Evolutionary conservation across 2,888 invertebrate genomes (phyloP), one percentile per base, ranked within the genome.

Genomic region (Calliopum simillimum): DNA sequence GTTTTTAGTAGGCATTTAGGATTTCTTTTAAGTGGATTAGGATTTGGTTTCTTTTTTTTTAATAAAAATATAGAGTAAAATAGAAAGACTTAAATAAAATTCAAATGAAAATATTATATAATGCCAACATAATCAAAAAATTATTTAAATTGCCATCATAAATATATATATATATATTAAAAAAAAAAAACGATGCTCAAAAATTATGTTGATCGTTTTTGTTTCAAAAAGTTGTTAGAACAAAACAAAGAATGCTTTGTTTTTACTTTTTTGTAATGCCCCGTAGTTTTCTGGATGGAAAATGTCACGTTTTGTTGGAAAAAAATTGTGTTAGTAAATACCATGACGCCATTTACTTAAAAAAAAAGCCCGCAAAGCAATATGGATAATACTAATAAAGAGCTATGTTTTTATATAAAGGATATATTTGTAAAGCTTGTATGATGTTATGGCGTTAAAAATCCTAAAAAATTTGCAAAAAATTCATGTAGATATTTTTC

Each of bases 171-270:
- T 8, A n/a, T 16, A n/a, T n/a, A n/a, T n/a, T n/a, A n/a, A n/a
- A n/a, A n/a, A n/a, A n/a, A n/a, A 76, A 87, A 87, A 87, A 87
- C 87, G 87, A 88, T 87, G 84, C 86, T 87, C 86, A 87, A 88
- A 88, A 88, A 88, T 79, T 74, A 76, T 76, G 76, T 77, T 84
- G 80, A 82, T 83, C 84, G 84, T 83, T 79, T 70, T 71, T 16
- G 23, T 19, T 70, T 16, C n/a, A 61, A 25, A 61, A 41, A 16
- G 47, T n/a, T n/a, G n/a, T n/a, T n/a, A n/a, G n/a, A n/a, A n/a
- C n/a, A n/a, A 16, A 16, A 49, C 6, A 16, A 16, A 6, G 33
- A 33, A 8, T 8, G 5, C 2, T 8, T 8, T 33, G 33, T 16
- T 69, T 65, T 59, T 21, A 19, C 13, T 53, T n/a, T 44, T 70